Base-by-base conservation (phyloP, 1,140 invertebrate genomes). In the Colletes latitarsis region DNA sequence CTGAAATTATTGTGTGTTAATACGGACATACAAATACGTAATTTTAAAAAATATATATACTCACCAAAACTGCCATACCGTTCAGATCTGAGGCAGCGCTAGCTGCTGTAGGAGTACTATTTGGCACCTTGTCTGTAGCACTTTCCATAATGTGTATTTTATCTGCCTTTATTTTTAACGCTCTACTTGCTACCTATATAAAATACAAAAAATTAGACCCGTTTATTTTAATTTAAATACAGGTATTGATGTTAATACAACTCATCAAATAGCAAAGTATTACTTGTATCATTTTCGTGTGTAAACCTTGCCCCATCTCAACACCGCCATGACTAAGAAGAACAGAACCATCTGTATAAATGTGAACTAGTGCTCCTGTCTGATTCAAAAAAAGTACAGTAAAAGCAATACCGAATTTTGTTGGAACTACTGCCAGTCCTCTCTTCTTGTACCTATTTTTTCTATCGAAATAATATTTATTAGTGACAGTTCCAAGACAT, bases 221-320 rank as follows among this genome's bases (percentile, higher is more conserved):
- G 69, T 52, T 15, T 19, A 43, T 43, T 43, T 43, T 43, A 43
- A 43, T 43, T 43, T 43, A 0, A 43, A 43, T 43, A 43, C 8
- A 43, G 5, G 43, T 43, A n/a, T n/a, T n/a, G n/a, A n/a, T 30
- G 2, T 30, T 30, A 30, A 30, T 30, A 30, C 30, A 30, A 30
- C 30, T 30, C 30, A 30, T 30, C 21, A 69, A 55, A 41, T 55
- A 57, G 30, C 30, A 30, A 30, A 67, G 53, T 55, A 83, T 79
- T 89, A 96, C 95, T 95, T 99, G 98, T 77, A 98, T 96, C 96
- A 98, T 98, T 94, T 99, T 99, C 0, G 98, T 99, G 88, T 99
- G 97, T 0, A 99, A 92, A 3, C 98, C 98, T 94, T 99, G 98
- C 0, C 98, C 98, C 96, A 99, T 99, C 94, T 99, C 98, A 19